Evolutionary conservation across 1,140 invertebrate genomes (phyloP), one percentile per base, ranked within the genome.

Genomic region (Helicoverpa armigera): DNA sequence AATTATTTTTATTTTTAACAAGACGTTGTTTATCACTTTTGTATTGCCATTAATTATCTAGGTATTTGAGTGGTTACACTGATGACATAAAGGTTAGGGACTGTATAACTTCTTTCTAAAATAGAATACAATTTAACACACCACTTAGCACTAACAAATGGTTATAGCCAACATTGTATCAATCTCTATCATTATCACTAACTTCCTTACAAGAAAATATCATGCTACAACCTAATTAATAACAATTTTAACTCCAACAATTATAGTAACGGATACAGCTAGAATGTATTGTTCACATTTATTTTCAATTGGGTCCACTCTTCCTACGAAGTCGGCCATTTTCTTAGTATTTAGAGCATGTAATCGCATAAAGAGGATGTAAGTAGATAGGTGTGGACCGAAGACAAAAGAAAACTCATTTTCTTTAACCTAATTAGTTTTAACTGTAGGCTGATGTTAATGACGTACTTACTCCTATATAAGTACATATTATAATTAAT

Each of bases 271-370:
- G 43, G 48, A 53, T 50, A 11, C 5, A 51, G 10, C 7, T 29
- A 77, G 14, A 61, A 31, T 50, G 50, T 23, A 31, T 43, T 35
- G 35, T 18, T 0, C 16, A 50, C 43, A 69, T 79, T 72, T 31
- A 61, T 60, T 79, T 61, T 18, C 67, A 79, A 50, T 69, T 58
- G 31, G 23, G 23, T 77, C 7, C 51, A 56, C 13, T 56, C 31
- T 77, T 69, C 63, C 63, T 76, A 51, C 16, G 18, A 35, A 35
- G 16, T 51, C 50, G 51, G 12, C 35, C 43, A 76, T 69, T 81
- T 81, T 35, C 73, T 29, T n/a, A 53, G 65, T 75, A 89, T 86
- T 83, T 79, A 88, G 88, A 90, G 87, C 89, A 85, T 89, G 86
- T 87, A 88, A 87, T 89, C 65, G 81, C 60, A 69, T 82, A 86